These are phyloP conservation scores for Mesochorus sp. DNA, from an alignment of 2,888 invertebrate species.

Conservation along the genomic window DNA sequence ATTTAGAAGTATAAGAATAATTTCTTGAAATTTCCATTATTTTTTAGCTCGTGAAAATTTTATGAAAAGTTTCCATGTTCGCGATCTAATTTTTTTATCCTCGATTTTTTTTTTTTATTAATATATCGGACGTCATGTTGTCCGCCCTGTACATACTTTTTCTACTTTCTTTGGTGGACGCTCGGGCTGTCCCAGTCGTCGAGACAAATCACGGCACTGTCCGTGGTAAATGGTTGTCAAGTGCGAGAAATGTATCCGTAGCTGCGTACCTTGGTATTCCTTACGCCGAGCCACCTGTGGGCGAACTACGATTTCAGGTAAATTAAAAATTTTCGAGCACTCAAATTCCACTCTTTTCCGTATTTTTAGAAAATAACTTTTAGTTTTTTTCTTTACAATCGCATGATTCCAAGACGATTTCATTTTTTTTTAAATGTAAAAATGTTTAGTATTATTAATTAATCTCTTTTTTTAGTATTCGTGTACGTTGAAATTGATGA, in stretches of 20 bases:
- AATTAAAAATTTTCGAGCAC: neutral
- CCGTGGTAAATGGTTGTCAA: conserved; percentile 70
- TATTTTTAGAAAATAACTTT: neutral
- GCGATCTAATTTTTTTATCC: neutral
- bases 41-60: too few relatives aligned
- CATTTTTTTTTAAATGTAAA: too few relatives aligned
- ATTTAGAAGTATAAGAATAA: too few relatives aligned
- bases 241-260: conserved; percentile 61
- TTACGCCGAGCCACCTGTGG: conserved; percentile 75
- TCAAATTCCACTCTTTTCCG: too few relatives aligned
- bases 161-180: conserved; percentile 45
- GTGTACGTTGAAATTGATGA: too few relatives aligned
- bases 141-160: conserved; percentile 36
- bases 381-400: neutral
- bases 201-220: conserved; percentile 71
- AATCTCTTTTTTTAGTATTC: too few relatives aligned
- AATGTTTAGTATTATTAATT: too few relatives aligned
- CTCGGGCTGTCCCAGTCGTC: conserved; percentile 51
- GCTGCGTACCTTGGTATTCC: conserved; percentile 76
- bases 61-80: neutral
- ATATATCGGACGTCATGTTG: conserved; percentile 48
- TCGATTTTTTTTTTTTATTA: neutral
- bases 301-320: conserved; percentile 75
- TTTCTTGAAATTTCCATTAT: too few relatives aligned
- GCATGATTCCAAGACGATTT: too few relatives aligned